phyloP scores from a whole-genome alignment of 1,140 invertebrate species.

The Chymomyza costata region DNA sequence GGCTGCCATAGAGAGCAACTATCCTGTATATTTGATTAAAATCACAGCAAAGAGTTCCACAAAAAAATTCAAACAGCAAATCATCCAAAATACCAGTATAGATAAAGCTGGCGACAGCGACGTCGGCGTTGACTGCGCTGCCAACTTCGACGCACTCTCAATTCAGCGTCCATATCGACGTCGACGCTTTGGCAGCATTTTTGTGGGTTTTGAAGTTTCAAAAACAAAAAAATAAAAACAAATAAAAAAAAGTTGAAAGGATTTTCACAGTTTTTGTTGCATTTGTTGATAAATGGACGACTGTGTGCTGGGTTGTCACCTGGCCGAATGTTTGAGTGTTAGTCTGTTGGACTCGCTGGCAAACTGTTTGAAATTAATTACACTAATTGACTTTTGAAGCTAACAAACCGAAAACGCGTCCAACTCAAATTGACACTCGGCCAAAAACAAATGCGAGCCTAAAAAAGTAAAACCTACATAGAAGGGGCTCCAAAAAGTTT shows the following conservation, averaged over 20 bases:
- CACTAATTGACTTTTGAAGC: slow-evolving; percentile 54
- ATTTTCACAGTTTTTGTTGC: slow-evolving; percentile 15
- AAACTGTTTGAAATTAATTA: slow-evolving; percentile 41
- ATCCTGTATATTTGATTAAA: slow-evolving; percentile 23
- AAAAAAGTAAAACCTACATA: too few relatives aligned
- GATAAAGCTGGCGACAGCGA: too few relatives aligned
- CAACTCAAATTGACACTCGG: too few relatives aligned
- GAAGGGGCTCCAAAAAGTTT: too few relatives aligned
- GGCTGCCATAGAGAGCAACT: slow-evolving; percentile 1
- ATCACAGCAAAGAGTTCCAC: slow-evolving; percentile 10
- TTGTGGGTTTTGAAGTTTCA: slow-evolving; percentile 33
- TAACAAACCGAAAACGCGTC: slow-evolving; percentile 33
- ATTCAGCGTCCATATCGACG: too few relatives aligned
- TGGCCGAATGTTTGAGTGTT: too few relatives aligned
- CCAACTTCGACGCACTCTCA: too few relatives aligned
- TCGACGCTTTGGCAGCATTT: slow-evolving; percentile 21
- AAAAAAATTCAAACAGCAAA: neutral
- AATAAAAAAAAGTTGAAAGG: slow-evolving; percentile 15
- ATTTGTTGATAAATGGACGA: slow-evolving; percentile 36
- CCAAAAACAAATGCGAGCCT: too few relatives aligned
- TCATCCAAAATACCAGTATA: too few relatives aligned
- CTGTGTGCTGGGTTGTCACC: slow-evolving; percentile 6
- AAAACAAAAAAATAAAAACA: neutral
- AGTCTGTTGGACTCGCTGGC: too few relatives aligned
- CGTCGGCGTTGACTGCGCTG: too few relatives aligned